Conservation (phyloP, 2,113 vertebrate species). For the Hystrix cristata region DNA sequence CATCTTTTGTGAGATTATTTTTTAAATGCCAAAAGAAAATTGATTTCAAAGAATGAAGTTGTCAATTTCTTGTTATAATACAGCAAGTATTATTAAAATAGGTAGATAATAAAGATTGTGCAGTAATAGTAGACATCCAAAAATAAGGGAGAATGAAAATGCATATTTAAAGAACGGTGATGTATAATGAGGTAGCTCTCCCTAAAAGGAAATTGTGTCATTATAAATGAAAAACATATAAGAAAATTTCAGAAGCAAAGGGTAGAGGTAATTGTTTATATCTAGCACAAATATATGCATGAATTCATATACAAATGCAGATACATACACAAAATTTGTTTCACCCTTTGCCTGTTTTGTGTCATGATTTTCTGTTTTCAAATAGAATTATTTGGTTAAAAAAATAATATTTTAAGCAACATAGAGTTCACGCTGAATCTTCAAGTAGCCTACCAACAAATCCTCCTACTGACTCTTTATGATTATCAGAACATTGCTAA, state of each 20-base stretch:
- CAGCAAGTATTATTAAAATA: background rate
- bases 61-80: slow-evolving; percentile 8
- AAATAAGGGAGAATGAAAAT: background rate
- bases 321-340: background rate
- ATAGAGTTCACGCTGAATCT: background rate
- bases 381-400: background rate
- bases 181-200: background rate
- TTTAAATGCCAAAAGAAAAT: background rate
- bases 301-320: background rate
- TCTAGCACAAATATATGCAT: background rate
- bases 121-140: background rate
- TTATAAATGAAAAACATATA: background rate
- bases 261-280: background rate
- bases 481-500: background rate
- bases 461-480: background rate
- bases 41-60: slow-evolving; percentile 2
- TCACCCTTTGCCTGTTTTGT: background rate
- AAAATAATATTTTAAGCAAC: slow-evolving; percentile 1
- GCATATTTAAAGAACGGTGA: background rate
- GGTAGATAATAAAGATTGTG: background rate
- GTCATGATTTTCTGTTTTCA: background rate
- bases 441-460: background rate
- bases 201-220: background rate
- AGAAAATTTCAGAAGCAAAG: background rate
- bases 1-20: background rate